phyloP scores from a whole-genome alignment of 2,888 invertebrate species.

The Sarcophaga rosellei region DNA sequence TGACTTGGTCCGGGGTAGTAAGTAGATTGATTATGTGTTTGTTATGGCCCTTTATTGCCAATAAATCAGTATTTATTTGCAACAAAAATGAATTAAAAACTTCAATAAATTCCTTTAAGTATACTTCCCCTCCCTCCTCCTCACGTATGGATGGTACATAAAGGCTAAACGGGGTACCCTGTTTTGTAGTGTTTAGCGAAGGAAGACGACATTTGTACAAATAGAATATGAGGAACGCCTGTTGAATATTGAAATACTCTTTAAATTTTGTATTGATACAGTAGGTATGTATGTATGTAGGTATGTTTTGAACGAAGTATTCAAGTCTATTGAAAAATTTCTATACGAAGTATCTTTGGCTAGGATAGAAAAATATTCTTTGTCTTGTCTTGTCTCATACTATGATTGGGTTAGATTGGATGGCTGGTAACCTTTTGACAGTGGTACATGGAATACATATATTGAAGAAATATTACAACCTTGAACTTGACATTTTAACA shows the following conservation, averaged over 20 bases:
- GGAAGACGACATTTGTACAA: slow-evolving; percentile 64
- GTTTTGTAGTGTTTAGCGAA: slow-evolving; percentile 53
- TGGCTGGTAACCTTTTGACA: slow-evolving; percentile 4
- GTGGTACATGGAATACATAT: neutral
- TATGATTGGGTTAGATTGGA: slow-evolving; percentile 14
- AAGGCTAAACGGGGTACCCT: slow-evolving; percentile 22
- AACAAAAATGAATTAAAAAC: slow-evolving; percentile 81
- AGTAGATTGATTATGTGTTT: slow-evolving; percentile 64
- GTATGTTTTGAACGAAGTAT: neutral
- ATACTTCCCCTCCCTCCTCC: slow-evolving; percentile 61
- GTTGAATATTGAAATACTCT: slow-evolving; percentile 73
- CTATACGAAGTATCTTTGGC: neutral
- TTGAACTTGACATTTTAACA: no score
- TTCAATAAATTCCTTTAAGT: slow-evolving; percentile 81
- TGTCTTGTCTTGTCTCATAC: neutral
- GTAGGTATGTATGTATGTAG: slow-evolving; percentile 1
- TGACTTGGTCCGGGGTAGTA: neutral
- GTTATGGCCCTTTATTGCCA: slow-evolving; percentile 78
- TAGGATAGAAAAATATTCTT: slow-evolving; percentile 16
- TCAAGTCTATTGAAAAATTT: slow-evolving; percentile 13
- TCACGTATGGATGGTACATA: neutral
- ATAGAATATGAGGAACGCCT: slow-evolving; percentile 70
- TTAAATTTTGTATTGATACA: neutral
- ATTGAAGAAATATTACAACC: no score
- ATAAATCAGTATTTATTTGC: slow-evolving; percentile 82